Percentiles rank a stretch among this genome's conserved stretches.
Conservation (phyloP, 2,113 vertebrate genomes). For the Pseudorectes ferrugineus region DNA sequence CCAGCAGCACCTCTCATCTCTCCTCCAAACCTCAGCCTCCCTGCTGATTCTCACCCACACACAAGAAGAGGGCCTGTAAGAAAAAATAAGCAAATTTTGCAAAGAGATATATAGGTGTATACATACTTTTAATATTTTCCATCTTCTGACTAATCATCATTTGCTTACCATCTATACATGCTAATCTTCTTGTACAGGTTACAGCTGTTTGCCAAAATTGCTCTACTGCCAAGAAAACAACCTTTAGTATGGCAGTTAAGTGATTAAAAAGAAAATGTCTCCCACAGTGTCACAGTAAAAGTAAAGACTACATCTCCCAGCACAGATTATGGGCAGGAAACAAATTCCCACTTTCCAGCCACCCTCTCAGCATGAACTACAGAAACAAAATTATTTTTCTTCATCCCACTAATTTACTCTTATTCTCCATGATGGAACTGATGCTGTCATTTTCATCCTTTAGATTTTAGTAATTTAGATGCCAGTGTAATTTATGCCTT, state of each 20-base stretch:
- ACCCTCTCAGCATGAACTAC: neutral
- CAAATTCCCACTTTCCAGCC: neutral
- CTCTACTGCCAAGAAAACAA: neutral
- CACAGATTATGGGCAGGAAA: neutral
- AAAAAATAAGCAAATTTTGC: neutral
- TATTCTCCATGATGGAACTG: neutral
- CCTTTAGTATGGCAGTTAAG: neutral
- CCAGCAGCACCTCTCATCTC: neutral
- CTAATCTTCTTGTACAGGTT: neutral
- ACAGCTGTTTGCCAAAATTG: neutral
- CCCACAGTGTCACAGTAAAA: neutral
- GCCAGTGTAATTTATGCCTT: neutral
- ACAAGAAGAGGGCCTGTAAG: fast-evolving
- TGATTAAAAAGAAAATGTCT: neutral
- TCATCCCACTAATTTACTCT: neutral
- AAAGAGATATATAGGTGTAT: neutral
- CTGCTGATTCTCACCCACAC: fast-evolving
- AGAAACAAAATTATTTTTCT: neutral
- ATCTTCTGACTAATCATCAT: neutral
- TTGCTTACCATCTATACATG: neutral
- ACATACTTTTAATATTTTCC: neutral
- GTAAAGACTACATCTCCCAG: neutral
- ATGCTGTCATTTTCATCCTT: neutral
- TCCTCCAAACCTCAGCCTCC: neutral
- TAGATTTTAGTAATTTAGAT: neutral